A percentile compares a stretch with the other conserved stretches of the same genome.
These are phyloP conservation scores for Ametastegia equiseti DNA, from an alignment of 2,888 invertebrate species.

Conservation along the genomic window DNA sequence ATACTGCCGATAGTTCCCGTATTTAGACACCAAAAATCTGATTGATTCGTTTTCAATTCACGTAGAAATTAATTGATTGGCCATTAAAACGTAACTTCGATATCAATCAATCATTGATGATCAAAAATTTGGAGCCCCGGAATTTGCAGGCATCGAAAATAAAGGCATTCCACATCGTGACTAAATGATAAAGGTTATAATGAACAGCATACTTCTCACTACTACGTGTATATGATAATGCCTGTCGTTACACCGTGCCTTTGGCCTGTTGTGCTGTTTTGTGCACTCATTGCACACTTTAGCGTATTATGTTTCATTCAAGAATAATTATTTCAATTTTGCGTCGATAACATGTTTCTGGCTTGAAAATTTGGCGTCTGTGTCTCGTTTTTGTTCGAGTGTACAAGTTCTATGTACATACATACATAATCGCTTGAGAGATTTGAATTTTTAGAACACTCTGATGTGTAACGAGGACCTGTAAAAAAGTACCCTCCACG, in stretches of 20 bases:
- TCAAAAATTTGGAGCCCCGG: not conserved
- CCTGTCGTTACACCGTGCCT: slow-evolving; percentile 5
- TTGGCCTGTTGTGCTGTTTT: slow-evolving; percentile 28
- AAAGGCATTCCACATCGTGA: not conserved
- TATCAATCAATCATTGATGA: not conserved
- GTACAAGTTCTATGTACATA: too few species aligned
- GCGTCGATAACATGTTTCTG: not conserved
- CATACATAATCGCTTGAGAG: slow-evolving; percentile 7
- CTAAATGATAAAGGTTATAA: not conserved
- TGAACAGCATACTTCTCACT: not conserved
- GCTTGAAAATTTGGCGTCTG: not conserved
- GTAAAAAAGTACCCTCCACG: not conserved
- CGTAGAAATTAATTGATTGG: not conserved
- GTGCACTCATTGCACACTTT: slow-evolving; percentile 9
- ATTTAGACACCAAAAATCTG: not conserved
- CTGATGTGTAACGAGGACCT: not conserved
- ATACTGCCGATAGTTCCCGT: not conserved
- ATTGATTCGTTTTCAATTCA: not conserved
- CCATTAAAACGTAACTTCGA: not conserved
- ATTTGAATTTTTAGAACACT: slow-evolving; percentile 2
- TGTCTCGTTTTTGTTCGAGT: not conserved
- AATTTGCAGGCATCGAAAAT: not conserved
- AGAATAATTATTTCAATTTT: not conserved
- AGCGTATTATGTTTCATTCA: not conserved
- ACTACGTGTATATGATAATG: not conserved